Base-by-base conservation (phyloP, 2,113 vertebrate species). In the Mastomys natalensis region DNA sequence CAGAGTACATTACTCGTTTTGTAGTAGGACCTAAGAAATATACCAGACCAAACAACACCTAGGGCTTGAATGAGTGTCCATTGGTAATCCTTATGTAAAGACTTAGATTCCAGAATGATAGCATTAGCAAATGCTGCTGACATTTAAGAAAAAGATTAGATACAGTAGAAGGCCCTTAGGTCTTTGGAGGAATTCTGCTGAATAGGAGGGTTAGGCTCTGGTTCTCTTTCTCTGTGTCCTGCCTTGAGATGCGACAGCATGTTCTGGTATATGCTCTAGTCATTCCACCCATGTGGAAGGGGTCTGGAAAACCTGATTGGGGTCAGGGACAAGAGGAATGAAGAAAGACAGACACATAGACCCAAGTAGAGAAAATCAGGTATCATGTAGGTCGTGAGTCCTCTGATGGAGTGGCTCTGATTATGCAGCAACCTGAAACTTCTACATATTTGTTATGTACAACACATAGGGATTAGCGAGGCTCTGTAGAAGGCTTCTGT, bases 101-200 rank as follows among this genome's bases (percentile, higher is more conserved):
- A 19, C 24, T n/a, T 37, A 5, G 22, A 31, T 29, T 51, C 12
- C 29, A 68, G 16, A 70, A 43, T 31, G 26, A 12, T 43, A 7
- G 2, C 8, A 24, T n/a, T 43, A n/a, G 11, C 7, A 55, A 7
- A n/a, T 43, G 3, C 16, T 3, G 2, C 29, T 51, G 37, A 34
- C 3, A 13, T 26, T 34, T 40, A 40, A 43, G 17, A 64, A 21
- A 2, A 37, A 21, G 55, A 15, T 45, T 26, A 10, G 21, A 34
- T 68, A 68, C 66, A 19, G 4, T 51, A 51, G 5, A 4, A 77
- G 17, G 7, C 13, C 4, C 21, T 53, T 8, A 34, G 17, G 22
- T 3, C 34, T 16, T 9, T 51, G 43, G 34, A 10, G 7, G 16
- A 76, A 74, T 51, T 45, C 34, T 37, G 31, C 7, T 51, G 43